Evolutionary conservation across 2,113 vertebrate genomes (phyloP).

Genomic region (Eonycteris spelaea): DNA sequence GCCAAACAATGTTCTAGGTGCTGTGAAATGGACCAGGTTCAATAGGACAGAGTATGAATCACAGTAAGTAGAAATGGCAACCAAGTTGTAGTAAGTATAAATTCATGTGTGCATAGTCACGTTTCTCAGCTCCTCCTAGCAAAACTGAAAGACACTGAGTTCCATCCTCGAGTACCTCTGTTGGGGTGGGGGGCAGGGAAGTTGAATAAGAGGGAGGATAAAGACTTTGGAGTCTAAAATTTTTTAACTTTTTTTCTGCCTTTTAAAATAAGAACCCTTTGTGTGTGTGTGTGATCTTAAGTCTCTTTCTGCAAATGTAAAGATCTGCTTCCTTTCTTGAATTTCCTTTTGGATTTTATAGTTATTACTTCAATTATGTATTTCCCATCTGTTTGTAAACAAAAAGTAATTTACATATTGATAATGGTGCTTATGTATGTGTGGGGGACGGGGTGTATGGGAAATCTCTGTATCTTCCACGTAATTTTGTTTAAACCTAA

Average conservation of each 20-base stretch:
- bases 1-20: neutral
- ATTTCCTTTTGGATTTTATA: neutral
- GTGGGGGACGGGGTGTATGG: neutral
- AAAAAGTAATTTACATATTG: neutral
- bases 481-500: neutral
- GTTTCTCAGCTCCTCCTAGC: neutral
- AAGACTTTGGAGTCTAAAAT: neutral
- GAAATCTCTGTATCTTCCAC: neutral
- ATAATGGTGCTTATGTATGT: neutral
- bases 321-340: slow-evolving; percentile 25
- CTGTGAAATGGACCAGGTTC: neutral
- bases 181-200: neutral
- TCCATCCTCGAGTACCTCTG: neutral
- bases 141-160: neutral
- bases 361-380: neutral
- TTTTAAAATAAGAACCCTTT: neutral
- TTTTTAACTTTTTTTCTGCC: neutral
- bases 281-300: neutral
- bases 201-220: neutral
- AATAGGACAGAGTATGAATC: neutral
- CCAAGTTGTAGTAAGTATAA: neutral
- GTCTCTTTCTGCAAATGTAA: slow-evolving; percentile 26
- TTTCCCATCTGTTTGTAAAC: neutral
- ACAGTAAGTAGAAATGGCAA: neutral
- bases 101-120: neutral